Evolutionary conservation across 2,888 invertebrate genomes (phyloP), one percentile per base, ranked within the genome.

Genomic region (Apodemia duryi): DNA sequence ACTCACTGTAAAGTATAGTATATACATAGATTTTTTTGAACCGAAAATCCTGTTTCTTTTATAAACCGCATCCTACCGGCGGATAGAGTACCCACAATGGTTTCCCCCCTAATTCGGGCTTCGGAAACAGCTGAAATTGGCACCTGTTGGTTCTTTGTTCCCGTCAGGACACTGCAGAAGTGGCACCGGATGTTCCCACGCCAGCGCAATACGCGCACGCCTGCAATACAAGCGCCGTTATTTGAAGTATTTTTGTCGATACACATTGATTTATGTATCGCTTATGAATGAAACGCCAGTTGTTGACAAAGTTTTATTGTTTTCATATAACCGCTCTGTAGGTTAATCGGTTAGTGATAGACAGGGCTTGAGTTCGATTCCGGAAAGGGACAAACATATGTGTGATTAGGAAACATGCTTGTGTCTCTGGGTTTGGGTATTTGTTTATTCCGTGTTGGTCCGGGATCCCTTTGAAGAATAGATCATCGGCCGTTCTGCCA

Each of bases 151-250:
- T 69, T 75, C 77, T 82, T 84, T 84, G 81, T 84, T 79, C 77
- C 79, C 74, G 68, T 73, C 69, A 71, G 66, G 68, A 75, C 71
- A 71, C 73, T 73, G 70, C 72, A 69, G 72, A 72, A 66, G 64
- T 68, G 71, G 68, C 70, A 67, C 70, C 88, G 88, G 90, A 89
- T 84, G 82, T 89, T 90, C 90, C 85, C 90, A 88, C 87, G 87
- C 75, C 85, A 89, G 88, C 87, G 87, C 75, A 73, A 74, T 76
- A 74, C 76, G 75, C 76, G 75, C 76, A 43, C 43, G 43, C 6
- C 75, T 52, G 61, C 61, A 28, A 70, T 69, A 66, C 69, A 71
- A 43, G 62, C 64, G 68, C 67, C 68, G 67, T 67, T 69, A 73
- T 71, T 69, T 70, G 67, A 71, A 68, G 51, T 63, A 57, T 63